These are phyloP conservation scores for Drosophila novamexicana DNA, from an alignment of 1,140 invertebrate species.

Conservation along the genomic window DNA sequence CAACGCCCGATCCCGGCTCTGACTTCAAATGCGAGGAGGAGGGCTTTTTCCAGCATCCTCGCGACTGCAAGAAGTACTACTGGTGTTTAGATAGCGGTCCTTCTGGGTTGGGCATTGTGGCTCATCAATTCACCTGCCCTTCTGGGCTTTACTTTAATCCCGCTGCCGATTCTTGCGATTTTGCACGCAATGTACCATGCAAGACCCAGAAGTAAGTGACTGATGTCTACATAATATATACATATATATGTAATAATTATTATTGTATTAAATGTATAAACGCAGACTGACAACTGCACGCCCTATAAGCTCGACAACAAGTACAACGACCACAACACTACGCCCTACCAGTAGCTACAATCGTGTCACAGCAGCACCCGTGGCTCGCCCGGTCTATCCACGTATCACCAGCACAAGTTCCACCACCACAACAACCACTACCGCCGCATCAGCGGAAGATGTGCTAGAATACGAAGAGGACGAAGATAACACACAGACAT, in stretches of 20 bases:
- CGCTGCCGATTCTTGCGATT: slow-evolving; percentile 95
- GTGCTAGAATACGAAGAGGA: slow-evolving; percentile 89
- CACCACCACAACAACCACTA: slow-evolving; percentile 83
- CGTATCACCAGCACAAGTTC: slow-evolving; percentile 84
- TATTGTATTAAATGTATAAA: slow-evolving; percentile 34
- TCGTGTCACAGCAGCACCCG: slow-evolving; percentile 67
- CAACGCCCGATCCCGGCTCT: slow-evolving; percentile 94
- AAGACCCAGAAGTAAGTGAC: slow-evolving; percentile 85
- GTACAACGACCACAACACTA: slow-evolving; percentile 73
- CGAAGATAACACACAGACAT: slow-evolving; percentile 85
- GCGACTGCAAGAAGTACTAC: slow-evolving; percentile 97
- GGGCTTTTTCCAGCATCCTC: slow-evolving; percentile 96
- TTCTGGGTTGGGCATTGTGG: slow-evolving; percentile 94
- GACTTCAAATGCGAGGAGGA: slow-evolving; percentile 97
- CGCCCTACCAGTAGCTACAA: slow-evolving; percentile 58
- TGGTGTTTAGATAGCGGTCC: slow-evolving; percentile 96
- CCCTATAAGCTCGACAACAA: slow-evolving; percentile 85
- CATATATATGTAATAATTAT: background rate
- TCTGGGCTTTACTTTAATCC: slow-evolving; percentile 96
- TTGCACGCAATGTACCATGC: slow-evolving; percentile 94
- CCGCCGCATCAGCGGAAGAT: slow-evolving; percentile 84
- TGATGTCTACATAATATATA: background rate
- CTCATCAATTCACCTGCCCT: slow-evolving; percentile 97
- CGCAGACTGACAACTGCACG: slow-evolving; percentile 84
- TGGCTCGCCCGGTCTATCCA: slow-evolving; percentile 56